Evolutionary conservation across 2,113 vertebrate genomes (phyloP).

Genomic region (Bettongia penicillata): DNA sequence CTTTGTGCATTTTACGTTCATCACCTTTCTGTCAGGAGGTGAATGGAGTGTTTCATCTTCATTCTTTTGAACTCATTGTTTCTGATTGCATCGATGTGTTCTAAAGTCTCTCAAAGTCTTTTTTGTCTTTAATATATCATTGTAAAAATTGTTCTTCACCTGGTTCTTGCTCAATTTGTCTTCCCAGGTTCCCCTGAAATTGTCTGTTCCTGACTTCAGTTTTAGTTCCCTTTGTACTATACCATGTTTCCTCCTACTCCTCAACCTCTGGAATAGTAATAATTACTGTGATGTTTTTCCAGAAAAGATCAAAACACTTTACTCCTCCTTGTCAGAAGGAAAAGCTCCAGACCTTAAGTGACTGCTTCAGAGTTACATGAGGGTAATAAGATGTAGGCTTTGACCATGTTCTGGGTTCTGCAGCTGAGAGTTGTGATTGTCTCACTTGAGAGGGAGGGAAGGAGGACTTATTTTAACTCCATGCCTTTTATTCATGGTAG

Average conservation of each 20-base stretch:
- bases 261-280: background rate
- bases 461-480: background rate
- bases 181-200: background rate
- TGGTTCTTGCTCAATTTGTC: background rate
- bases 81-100: background rate
- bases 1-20: background rate
- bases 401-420: background rate
- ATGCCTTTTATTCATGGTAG: background rate
- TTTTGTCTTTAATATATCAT: background rate
- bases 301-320: constrained; percentile 48
- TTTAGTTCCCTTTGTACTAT: background rate
- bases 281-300: background rate
- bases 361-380: background rate
- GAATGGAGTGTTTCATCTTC: background rate
- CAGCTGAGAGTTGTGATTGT: background rate
- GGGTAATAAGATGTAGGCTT: constrained; percentile 9
- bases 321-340: constrained; percentile 10
- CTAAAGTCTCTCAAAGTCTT: background rate
- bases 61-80: background rate
- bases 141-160: background rate
- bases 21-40: background rate
- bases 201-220: background rate
- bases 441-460: background rate
- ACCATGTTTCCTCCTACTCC: background rate
- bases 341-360: background rate